Conservation (phyloP, 2,113 vertebrate species). For the Pontoporia blainvillei region DNA sequence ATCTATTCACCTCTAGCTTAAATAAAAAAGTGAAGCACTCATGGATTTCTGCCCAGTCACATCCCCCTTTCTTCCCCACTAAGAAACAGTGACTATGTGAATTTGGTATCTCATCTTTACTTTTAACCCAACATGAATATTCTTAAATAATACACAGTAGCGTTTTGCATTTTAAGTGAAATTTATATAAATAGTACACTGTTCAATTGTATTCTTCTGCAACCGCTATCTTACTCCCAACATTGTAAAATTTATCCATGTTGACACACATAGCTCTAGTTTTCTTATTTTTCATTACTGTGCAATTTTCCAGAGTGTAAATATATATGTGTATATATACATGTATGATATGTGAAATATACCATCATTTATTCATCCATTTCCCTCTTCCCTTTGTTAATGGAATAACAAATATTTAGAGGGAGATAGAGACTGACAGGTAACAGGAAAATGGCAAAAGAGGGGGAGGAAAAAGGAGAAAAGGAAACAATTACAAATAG, state of each 20-base stretch:
- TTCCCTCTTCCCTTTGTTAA: background rate
- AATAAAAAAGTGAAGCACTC: background rate
- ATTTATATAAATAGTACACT: background rate
- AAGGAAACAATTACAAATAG: conserved; percentile 16
- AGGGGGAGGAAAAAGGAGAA: background rate
- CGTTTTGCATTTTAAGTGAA: background rate
- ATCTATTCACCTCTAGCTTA: background rate
- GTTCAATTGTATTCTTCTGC: background rate
- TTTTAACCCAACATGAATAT: background rate
- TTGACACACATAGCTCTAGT: background rate
- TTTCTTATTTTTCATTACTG: background rate
- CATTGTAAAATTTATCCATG: background rate
- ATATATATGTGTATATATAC: background rate
- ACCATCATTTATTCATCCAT: background rate
- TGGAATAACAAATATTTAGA: background rate
- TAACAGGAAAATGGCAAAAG: background rate
- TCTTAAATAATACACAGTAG: background rate
- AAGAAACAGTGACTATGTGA: background rate
- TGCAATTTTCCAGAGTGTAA: background rate
- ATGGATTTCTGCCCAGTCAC: background rate
- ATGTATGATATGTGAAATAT: background rate
- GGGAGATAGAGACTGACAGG: background rate
- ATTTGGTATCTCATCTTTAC: background rate
- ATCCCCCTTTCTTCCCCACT: background rate
- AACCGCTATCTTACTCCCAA: background rate